These are phyloP conservation scores for Peromyscus leucopus DNA, from an alignment of 2,113 vertebrate genomes.

Conservation along the genomic window DNA sequence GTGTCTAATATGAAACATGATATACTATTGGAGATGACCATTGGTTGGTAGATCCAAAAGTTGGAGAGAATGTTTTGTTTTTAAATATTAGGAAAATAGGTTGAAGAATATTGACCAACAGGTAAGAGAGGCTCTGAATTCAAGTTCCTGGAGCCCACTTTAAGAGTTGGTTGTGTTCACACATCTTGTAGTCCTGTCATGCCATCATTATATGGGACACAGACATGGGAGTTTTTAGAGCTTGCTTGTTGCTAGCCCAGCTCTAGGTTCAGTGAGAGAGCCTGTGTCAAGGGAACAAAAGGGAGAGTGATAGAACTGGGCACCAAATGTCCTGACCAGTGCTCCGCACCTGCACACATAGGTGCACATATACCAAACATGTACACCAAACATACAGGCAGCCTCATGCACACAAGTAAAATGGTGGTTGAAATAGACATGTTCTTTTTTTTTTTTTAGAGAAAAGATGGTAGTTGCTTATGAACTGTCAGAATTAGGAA, in stretches of 20 bases:
- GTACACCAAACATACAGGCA: not conserved
- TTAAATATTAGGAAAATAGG: not conserved
- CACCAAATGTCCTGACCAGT: not conserved
- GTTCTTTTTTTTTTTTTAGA: not conserved
- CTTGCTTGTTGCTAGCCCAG: not conserved
- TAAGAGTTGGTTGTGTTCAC: not conserved
- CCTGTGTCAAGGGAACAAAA: not conserved
- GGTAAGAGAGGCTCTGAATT: not conserved
- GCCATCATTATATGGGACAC: too few species aligned
- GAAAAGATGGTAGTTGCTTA: not conserved
- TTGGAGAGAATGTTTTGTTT: slow-evolving; percentile 8
- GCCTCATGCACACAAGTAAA: not conserved
- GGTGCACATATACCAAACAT: not conserved
- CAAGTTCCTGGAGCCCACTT: not conserved
- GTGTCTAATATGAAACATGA: not conserved
- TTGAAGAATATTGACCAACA: too few species aligned
- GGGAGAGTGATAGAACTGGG: not conserved
- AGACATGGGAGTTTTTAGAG: not conserved
- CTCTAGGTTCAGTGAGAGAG: not conserved
- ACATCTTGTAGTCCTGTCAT: not conserved
- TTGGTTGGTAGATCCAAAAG: not conserved
- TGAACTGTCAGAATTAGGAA: not conserved
- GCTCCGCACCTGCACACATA: not conserved
- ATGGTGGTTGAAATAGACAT: not conserved
- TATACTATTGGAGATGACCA: not conserved